These are phyloP conservation scores for Nothoprocta pentlandii DNA, from an alignment of 2,113 vertebrate genomes.

Conservation along the genomic window DNA sequence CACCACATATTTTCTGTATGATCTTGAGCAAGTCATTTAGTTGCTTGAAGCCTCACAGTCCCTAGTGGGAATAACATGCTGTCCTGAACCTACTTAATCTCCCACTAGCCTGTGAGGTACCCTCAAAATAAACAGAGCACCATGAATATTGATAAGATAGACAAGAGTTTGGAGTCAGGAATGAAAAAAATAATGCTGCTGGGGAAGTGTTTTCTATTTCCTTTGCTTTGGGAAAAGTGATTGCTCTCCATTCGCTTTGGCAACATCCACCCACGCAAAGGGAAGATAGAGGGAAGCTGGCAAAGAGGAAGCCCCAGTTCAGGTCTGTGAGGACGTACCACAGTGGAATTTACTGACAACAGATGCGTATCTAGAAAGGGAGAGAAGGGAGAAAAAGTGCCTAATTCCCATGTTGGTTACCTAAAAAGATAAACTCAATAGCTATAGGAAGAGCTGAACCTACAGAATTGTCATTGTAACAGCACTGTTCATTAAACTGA, in stretches of 20 bases:
- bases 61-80: background rate
- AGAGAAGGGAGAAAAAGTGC: background rate
- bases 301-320: background rate
- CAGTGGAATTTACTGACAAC: background rate
- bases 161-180: background rate
- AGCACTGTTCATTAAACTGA: background rate
- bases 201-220: slow-evolving; percentile 24
- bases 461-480: background rate
- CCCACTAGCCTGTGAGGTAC: background rate
- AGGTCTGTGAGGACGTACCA: slow-evolving; percentile 32
- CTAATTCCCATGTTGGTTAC: background rate
- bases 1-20: background rate
- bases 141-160: slow-evolving; percentile 33
- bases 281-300: slow-evolving; percentile 55
- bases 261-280: slow-evolving; percentile 41
- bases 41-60: background rate
- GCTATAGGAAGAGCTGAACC: background rate
- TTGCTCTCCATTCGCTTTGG: background rate
- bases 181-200: background rate
- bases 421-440: background rate
- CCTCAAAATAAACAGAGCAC: background rate
- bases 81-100: background rate
- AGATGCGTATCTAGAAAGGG: slow-evolving; percentile 1
- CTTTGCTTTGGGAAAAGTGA: background rate
- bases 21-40: background rate